Percentiles rank a stretch among this genome's conserved stretches.
Conservation (phyloP, 2,888 invertebrate genomes). For the Slavum lentiscoides region DNA sequence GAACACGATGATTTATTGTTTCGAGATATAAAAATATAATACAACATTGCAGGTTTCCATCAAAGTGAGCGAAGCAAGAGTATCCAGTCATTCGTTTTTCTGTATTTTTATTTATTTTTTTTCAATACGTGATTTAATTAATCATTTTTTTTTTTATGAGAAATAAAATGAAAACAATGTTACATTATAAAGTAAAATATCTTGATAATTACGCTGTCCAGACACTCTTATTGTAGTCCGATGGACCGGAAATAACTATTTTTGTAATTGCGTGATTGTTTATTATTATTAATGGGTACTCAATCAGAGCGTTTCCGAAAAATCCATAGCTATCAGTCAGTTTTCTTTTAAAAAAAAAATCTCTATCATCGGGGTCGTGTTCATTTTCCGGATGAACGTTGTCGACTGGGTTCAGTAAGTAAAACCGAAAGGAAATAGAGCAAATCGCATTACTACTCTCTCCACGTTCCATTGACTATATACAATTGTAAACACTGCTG, state of each 20-base stretch:
- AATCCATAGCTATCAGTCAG: slow-evolving; percentile 14
- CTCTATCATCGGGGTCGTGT: slow-evolving; percentile 30
- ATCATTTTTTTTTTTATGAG: neutral
- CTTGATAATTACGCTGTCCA: neutral
- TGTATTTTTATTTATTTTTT: too few species aligned
- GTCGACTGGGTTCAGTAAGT: slow-evolving; percentile 16
- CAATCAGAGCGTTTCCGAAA: slow-evolving; percentile 51
- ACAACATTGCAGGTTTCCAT: too few species aligned
- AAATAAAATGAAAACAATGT: neutral
- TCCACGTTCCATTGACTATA: slow-evolving; percentile 7
- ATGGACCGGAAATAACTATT: slow-evolving; percentile 25
- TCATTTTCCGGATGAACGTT: slow-evolving; percentile 28
- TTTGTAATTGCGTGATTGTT: slow-evolving; percentile 14
- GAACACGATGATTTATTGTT: too few species aligned
- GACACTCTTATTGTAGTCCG: neutral
- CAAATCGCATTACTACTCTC: slow-evolving; percentile 47
- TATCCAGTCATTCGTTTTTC: too few species aligned
- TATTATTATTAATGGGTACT: slow-evolving; percentile 7
- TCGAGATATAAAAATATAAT: too few species aligned
- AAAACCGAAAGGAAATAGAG: slow-evolving; percentile 51
- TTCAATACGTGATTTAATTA: neutral
- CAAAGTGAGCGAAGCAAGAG: too few species aligned
- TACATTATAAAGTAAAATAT: neutral
- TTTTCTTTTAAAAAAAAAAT: slow-evolving; percentile 18
- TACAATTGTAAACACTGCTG: neutral